Conservation (phyloP, 2,797 vertebrate genomes). For the Epinephelus coioides region DNA sequence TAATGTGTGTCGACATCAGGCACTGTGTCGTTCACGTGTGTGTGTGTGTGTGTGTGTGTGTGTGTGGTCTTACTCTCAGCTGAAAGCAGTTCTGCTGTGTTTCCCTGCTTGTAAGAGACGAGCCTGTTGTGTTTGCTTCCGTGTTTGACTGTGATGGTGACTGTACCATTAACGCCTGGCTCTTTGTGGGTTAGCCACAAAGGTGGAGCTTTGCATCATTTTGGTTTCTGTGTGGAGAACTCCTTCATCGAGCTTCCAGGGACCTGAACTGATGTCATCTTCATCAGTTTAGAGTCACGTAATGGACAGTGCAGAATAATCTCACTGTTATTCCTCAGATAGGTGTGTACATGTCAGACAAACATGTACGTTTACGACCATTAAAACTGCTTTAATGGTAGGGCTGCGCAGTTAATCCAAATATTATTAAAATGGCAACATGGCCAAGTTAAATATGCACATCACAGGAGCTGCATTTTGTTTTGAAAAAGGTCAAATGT, state of each 20-base stretch:
- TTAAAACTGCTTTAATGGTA: background rate
- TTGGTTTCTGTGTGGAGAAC: conserved; percentile 63
- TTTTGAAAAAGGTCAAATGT: no score
- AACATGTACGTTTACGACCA: conserved; percentile 7
- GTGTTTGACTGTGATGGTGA: conserved; percentile 46
- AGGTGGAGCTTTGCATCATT: conserved; percentile 71
- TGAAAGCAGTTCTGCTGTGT: conserved; percentile 23
- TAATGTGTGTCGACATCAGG: conserved; percentile 25
- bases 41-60: no score
- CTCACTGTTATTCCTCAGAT: background rate
- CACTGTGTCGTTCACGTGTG: conserved; percentile 44
- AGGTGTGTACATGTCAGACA: conserved; percentile 9
- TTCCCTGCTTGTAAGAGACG: conserved; percentile 14
- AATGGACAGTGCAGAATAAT: conserved; percentile 19
- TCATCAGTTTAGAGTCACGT: conserved; percentile 51
- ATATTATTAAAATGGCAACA: no score
- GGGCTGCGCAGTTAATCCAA: no score
- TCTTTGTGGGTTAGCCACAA: conserved; percentile 65
- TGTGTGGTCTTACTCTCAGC: conserved; percentile 50
- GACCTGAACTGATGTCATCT: conserved; percentile 75
- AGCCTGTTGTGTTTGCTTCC: conserved; percentile 50
- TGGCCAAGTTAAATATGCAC: no score
- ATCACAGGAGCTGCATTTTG: no score
- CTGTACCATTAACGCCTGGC: conserved; percentile 49
- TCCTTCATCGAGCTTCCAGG: conserved; percentile 89